These are phyloP conservation scores for Pollenia angustigena DNA, from an alignment of 2,888 invertebrate genomes.

Conservation along the genomic window DNA sequence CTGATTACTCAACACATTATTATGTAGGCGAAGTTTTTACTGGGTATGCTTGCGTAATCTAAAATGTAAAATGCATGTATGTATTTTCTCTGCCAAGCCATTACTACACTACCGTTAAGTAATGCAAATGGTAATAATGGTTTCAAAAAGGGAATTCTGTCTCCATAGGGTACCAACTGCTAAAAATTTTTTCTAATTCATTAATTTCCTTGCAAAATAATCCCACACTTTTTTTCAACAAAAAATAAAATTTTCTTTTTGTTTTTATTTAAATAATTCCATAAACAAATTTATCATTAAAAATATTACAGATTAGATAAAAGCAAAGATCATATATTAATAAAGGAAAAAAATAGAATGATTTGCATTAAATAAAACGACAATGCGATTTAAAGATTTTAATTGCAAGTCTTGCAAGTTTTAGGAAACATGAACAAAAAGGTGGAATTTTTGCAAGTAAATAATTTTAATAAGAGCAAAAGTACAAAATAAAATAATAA, in stretches of 20 bases:
- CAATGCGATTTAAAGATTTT: not conserved
- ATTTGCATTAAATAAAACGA: conserved; percentile 11
- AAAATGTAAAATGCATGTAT: too few relatives aligned
- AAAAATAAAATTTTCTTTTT: not conserved
- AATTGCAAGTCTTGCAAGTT: conserved; percentile 22
- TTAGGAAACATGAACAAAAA: conserved; percentile 46
- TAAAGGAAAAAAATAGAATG: not conserved
- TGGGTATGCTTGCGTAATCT: too few relatives aligned
- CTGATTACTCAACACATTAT: too few relatives aligned
- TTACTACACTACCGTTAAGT: too few relatives aligned
- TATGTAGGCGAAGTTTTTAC: too few relatives aligned
- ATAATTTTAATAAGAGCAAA: too few relatives aligned
- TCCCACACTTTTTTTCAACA: not conserved
- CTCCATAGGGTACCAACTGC: too few relatives aligned
- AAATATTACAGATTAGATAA: conserved; percentile 54
- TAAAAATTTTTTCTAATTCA: too few relatives aligned
- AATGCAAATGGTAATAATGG: too few relatives aligned
- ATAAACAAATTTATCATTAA: conserved; percentile 11
- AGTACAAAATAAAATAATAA: not conserved
- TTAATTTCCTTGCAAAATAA: not conserved
- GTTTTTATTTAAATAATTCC: not conserved
- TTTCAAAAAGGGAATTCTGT: too few relatives aligned
- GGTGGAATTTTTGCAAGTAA: not conserved
- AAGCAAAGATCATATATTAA: conserved; percentile 15
- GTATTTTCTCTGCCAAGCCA: too few relatives aligned